Evolutionary conservation across 1,140 invertebrate genomes (phyloP).

Genomic region (Hypothenemus hampei): DNA sequence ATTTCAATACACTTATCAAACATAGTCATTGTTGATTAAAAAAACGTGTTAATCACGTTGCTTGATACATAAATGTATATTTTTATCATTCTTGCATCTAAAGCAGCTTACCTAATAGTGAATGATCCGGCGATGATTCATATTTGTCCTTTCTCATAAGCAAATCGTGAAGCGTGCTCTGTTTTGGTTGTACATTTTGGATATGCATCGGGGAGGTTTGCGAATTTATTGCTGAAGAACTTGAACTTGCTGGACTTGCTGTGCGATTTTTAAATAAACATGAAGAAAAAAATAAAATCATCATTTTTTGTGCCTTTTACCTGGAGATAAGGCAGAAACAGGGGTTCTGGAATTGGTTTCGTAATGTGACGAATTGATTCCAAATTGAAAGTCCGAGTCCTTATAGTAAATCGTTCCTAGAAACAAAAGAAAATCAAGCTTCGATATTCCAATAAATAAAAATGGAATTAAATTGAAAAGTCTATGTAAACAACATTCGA

Average conservation of each 20-base stretch:
- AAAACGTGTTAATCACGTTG: too few species aligned
- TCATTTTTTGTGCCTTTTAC: slow-evolving; percentile 18
- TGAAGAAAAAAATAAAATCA: slow-evolving; percentile 34
- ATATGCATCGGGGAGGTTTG: slow-evolving; percentile 33
- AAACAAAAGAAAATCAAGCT: too few species aligned
- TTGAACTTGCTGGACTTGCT: slow-evolving; percentile 42
- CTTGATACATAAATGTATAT: too few species aligned
- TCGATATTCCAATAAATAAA: too few species aligned
- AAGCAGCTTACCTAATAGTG: slow-evolving; percentile 52
- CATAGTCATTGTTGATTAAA: too few species aligned
- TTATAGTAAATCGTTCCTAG: slow-evolving; percentile 35
- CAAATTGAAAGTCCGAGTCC: slow-evolving; percentile 35
- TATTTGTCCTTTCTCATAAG: slow-evolving; percentile 56
- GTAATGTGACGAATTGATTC: slow-evolving; percentile 44
- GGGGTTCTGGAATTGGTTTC: slow-evolving; percentile 47
- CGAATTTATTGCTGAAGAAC: slow-evolving; percentile 23
- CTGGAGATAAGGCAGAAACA: slow-evolving; percentile 52
- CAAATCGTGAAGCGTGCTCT: slow-evolving; percentile 58
- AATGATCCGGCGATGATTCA: slow-evolving; percentile 52
- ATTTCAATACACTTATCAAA: too few species aligned
- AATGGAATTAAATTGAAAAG: too few species aligned
- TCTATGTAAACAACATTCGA: too few species aligned
- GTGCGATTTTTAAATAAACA: slow-evolving; percentile 10
- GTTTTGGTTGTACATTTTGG: slow-evolving; percentile 46
- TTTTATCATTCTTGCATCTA: too few species aligned